Base-by-base conservation (phyloP, 1,140 invertebrate species). In the Teleogryllus occipitalis region DNA sequence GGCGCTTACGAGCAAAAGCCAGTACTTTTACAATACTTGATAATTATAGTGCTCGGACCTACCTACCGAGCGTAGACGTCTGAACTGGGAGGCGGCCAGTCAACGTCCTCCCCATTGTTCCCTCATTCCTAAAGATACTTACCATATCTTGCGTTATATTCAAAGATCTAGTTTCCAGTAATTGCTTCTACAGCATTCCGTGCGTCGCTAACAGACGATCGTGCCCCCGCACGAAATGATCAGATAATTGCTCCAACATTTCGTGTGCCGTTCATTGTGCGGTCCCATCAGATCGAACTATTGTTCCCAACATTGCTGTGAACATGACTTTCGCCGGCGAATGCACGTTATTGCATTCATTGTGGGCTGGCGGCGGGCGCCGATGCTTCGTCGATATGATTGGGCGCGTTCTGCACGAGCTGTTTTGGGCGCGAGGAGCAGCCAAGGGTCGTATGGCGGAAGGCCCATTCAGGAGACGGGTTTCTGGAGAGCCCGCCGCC, bases 311-410 rank as follows among this genome's bases (percentile, higher is more conserved):
- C 54, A 65, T 18, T 65, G 54, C 18, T 65, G 54, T 65, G 54
- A 65, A 65, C 54, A 65, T 65, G 54, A 10, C 54, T 65, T 65
- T 65, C 54, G 10, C 18, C 54, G 18, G 54, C 54, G 54, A 65
- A 65, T 65, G 54, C 54, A 65, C 54, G 54, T 65, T 65, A 65
- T 65, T 65, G 54, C 54, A 65, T 65, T 65, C 54, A 65, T 65
- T 65, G 54, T 65, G 54, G 54, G 54, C 54, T 18, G 54, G 54
- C 18, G 10, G 10, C 18, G 54, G 54, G 18, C 54, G 54, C 10
- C 18, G 54, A 65, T 65, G 54, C 54, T 65, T 18, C 54, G 54
- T 14, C 54, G 54, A 65, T 65, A 65, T 65, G 54, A 65, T 65
- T 65, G 54, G 54, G 54, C 54, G 54, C 54, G 54, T 65, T 65